A percentile compares a stretch with the other conserved stretches of the same genome.
These are phyloP conservation scores for Rhincodon typus DNA, from an alignment of 2,797 vertebrate genomes.

Conservation along the genomic window DNA sequence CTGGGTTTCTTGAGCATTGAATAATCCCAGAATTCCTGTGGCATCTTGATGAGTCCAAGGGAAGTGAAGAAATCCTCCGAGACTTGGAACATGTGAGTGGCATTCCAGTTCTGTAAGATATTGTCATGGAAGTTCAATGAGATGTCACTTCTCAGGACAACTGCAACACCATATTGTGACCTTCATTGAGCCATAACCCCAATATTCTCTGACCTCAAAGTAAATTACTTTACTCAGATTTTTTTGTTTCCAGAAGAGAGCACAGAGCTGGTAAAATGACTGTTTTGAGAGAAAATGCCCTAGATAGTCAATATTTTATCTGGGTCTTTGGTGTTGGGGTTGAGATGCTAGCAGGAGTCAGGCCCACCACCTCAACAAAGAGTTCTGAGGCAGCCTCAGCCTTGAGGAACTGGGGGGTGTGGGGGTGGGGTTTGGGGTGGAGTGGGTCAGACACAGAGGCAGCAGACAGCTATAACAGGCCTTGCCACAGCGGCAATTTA, in stretches of 20 bases:
- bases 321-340: too few species aligned
- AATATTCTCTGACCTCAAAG: background rate
- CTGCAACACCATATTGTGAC: background rate
- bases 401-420: too few species aligned
- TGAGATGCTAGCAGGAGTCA: too few species aligned
- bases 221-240: background rate
- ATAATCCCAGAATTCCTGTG: constrained; percentile 72
- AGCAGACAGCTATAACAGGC: too few species aligned
- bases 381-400: too few species aligned
- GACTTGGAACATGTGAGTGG: constrained; percentile 75
- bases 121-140: too few species aligned
- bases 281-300: too few species aligned
- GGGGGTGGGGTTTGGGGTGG: too few species aligned
- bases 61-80: constrained; percentile 90
- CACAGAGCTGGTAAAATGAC: too few species aligned
- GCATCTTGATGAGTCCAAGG: constrained; percentile 74
- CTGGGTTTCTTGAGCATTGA: constrained; percentile 86
- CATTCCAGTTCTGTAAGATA: constrained; percentile 72
- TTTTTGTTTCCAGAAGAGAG: background rate
- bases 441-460: too few species aligned
- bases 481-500: background rate
- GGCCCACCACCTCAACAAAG: too few species aligned
- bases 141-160: background rate
- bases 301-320: too few species aligned
- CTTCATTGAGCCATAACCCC: background rate